A percentile compares a stretch with the other conserved stretches of the same genome.
These are phyloP conservation scores for Oncopodura yosiiana DNA, from an alignment of 1,140 invertebrate genomes.

Conservation along the genomic window DNA sequence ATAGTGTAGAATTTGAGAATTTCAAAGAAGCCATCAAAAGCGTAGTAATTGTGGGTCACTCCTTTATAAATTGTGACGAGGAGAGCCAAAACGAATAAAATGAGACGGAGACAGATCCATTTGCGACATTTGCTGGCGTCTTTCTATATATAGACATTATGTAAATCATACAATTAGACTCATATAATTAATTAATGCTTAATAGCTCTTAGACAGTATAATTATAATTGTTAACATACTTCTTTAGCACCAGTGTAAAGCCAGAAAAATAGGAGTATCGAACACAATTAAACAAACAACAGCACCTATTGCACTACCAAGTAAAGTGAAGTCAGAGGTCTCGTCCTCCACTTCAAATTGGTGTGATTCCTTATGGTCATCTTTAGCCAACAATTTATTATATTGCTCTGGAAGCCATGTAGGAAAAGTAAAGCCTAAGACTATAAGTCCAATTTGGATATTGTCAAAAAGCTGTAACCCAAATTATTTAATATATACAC, in stretches of 20 bases:
- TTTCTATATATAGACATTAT: not conserved
- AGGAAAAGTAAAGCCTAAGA: constrained; percentile 10
- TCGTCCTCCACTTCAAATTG: not conserved
- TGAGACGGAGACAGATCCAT: constrained; percentile 18
- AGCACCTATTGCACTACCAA: constrained; percentile 7
- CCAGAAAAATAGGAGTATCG: constrained; percentile 20
- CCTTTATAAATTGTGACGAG: constrained; percentile 18
- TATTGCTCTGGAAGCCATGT: constrained; percentile 6
- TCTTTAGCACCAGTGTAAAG: constrained; percentile 18
- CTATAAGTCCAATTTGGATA: constrained; percentile 18
- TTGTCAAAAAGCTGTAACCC: constrained; percentile 18
- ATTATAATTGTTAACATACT: not conserved
- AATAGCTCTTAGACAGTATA: not conserved
- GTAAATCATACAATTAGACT: not conserved
- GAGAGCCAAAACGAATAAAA: constrained; percentile 11
- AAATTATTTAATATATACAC: not conserved
- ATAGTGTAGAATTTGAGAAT: constrained; percentile 17
- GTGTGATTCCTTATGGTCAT: not conserved
- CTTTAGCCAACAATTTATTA: not conserved
- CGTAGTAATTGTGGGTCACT: constrained; percentile 14
- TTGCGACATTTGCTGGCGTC: constrained; percentile 14
- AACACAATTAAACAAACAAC: constrained; percentile 13
- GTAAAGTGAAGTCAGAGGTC: constrained; percentile 5
- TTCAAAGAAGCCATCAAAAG: constrained; percentile 18
- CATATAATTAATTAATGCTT: not conserved